Percentiles rank a stretch among this genome's conserved stretches.
Evolutionary conservation across 2,888 invertebrate species (phyloP).

Genomic region (Apamea monoglypha): DNA sequence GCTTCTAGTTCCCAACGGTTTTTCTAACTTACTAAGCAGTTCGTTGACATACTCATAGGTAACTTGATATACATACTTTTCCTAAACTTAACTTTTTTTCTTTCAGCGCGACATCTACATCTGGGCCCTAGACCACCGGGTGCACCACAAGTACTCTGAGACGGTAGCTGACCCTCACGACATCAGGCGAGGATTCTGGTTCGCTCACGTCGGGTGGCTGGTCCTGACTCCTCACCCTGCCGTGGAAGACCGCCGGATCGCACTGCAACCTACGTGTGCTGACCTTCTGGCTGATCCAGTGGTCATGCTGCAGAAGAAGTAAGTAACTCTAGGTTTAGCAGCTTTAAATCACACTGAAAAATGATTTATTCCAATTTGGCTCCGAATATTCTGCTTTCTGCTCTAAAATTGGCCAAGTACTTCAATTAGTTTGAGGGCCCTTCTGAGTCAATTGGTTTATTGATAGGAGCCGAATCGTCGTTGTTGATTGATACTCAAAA

Average conservation of each 20-base stretch:
- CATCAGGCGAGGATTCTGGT: slow-evolving; percentile 96
- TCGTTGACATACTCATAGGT: background rate
- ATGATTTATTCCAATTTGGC: background rate
- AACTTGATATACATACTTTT: background rate
- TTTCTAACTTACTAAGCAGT: background rate
- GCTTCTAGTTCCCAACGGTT: background rate
- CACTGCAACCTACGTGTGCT: slow-evolving; percentile 90
- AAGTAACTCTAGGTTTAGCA: slow-evolving; percentile 63
- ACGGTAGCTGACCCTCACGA: slow-evolving; percentile 96
- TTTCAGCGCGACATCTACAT: slow-evolving; percentile 95
- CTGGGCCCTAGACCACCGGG: slow-evolving; percentile 96
- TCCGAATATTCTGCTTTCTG: background rate
- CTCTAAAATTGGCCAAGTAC: background rate
- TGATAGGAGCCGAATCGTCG: too few species aligned
- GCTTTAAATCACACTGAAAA: background rate
- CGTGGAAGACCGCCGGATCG: slow-evolving; percentile 92
- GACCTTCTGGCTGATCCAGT: slow-evolving; percentile 94
- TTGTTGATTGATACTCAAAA: background rate
- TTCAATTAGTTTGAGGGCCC: background rate
- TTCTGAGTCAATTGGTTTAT: background rate
- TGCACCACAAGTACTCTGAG: slow-evolving; percentile 97
- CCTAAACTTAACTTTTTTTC: slow-evolving; percentile 5
- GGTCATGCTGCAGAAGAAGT: slow-evolving; percentile 94
- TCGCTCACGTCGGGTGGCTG: slow-evolving; percentile 98
- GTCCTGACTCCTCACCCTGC: slow-evolving; percentile 95